phyloP scores from a whole-genome alignment of 64 coral and sea anemone species.

The Stichodactyla helianthus region DNA sequence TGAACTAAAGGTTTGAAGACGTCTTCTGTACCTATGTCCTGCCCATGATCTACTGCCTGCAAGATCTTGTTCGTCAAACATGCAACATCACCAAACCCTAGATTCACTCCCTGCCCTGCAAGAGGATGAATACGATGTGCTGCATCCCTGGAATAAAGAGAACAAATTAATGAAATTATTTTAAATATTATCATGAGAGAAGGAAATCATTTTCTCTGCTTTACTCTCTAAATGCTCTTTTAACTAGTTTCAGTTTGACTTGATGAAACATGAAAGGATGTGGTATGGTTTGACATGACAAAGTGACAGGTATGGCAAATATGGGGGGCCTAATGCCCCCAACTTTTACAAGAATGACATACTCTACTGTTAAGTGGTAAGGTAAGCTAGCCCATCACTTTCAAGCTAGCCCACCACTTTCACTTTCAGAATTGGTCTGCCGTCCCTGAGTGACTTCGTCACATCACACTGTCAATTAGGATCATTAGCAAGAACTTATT shows the following conservation, averaged over 20 bases:
- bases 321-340: not conserved
- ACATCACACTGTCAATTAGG: too few species aligned
- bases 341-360: not conserved
- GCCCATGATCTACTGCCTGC: conserved; percentile 66
- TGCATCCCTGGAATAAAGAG: conserved; percentile 61
- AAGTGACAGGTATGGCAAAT: too few species aligned
- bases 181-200: not conserved
- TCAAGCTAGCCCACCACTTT: too few species aligned
- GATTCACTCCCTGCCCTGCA: conserved; percentile 96
- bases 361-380: not conserved
- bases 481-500: too few species aligned
- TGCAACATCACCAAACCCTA: conserved; percentile 92
- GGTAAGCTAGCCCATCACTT: too few species aligned
- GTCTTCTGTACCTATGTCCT: conserved; percentile 65
- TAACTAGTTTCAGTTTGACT: too few species aligned
- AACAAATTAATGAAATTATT: not conserved
- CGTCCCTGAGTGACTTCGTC: too few species aligned
- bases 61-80: conserved; percentile 69
- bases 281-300: too few species aligned
- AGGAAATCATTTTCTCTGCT: too few species aligned
- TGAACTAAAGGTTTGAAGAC: not conserved
- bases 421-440: too few species aligned
- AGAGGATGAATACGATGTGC: conserved; percentile 93
- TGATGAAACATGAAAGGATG: too few species aligned
- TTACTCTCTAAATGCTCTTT: too few species aligned